Evolutionary conservation across 1,140 invertebrate genomes (phyloP).

Genomic region (Adelges cooleyi): DNA sequence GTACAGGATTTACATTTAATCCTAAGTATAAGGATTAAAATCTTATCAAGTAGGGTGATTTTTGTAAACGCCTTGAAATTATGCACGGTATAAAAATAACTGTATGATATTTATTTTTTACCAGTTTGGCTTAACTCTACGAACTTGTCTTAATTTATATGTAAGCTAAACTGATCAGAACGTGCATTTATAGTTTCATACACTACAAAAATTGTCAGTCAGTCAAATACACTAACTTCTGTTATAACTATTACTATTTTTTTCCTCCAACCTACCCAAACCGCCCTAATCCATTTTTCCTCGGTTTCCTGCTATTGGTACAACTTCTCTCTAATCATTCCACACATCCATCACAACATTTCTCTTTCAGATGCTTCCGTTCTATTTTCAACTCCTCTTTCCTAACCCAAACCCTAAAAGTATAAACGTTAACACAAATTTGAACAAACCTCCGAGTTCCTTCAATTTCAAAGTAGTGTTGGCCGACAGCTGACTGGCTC

Average conservation of each 20-base stretch:
- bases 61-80: neutral
- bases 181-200: too few relatives aligned
- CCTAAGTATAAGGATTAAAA: too few relatives aligned
- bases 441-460: slow-evolving; percentile 48
- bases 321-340: neutral
- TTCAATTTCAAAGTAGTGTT: slow-evolving; percentile 62
- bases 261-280: too few relatives aligned
- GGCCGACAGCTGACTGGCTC: slow-evolving; percentile 61
- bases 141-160: too few relatives aligned
- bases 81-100: neutral
- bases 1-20: neutral
- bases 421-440: neutral
- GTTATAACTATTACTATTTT: too few relatives aligned
- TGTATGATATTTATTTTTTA: too few relatives aligned
- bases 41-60: neutral
- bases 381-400: neutral
- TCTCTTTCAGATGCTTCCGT: neutral
- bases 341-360: too few relatives aligned
- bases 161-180: too few relatives aligned
- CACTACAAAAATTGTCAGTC: too few relatives aligned
- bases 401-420: neutral
- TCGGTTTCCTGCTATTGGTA: neutral
- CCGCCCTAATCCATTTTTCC: too few relatives aligned
- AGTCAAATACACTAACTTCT: too few relatives aligned
- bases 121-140: too few relatives aligned